Evolutionary conservation across 2,888 invertebrate genomes (phyloP), one percentile per base, ranked within the genome.

Genomic region (Omphaloscelis lunosa): DNA sequence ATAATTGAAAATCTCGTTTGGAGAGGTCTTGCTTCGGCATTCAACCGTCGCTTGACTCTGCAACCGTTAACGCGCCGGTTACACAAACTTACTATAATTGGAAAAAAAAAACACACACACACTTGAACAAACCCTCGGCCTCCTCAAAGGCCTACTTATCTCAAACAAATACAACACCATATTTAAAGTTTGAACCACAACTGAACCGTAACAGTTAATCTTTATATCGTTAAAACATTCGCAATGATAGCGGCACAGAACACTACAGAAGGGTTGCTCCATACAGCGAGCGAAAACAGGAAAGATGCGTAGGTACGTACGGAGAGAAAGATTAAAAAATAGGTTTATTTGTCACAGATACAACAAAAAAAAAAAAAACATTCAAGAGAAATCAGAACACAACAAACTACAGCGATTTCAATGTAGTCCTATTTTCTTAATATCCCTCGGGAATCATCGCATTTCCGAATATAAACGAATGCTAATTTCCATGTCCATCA

Each of bases 181-280:
- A 80, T 74, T 80, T 72, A 83, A 66, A 75, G 69, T 72, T 48
- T 20, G 70, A 61, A 85, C 67, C 51, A 72, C 81, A 78, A 84
- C 74, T 68, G 58, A 69, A 67, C 83, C 75, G 79, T 86, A 86
- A 86, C 70, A 84, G 72, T 86, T 84, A 86, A 86, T 88, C 84
- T 85, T 84, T 77, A 85, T 86, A 85, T 85, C 79, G 78, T 83
- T 81, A 84, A 83, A 80, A 39, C 63, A 82, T 73, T 67, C 65
- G 79, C 77, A 78, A 41, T 82, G 83, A 76, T 75, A 79, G 63
- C 67, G 51, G 74, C 27, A 11, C 5, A 66, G 23, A 29, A 29
- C 15, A 9, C 1, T 8, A 3, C 78, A 79, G 74, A 80, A 79
- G 80, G 73, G 8, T 0, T 5, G 23, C 7, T 59, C 15, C 9